Evolutionary conservation across 2,113 vertebrate genomes (phyloP).

Genomic region (Strigops habroptila): DNA sequence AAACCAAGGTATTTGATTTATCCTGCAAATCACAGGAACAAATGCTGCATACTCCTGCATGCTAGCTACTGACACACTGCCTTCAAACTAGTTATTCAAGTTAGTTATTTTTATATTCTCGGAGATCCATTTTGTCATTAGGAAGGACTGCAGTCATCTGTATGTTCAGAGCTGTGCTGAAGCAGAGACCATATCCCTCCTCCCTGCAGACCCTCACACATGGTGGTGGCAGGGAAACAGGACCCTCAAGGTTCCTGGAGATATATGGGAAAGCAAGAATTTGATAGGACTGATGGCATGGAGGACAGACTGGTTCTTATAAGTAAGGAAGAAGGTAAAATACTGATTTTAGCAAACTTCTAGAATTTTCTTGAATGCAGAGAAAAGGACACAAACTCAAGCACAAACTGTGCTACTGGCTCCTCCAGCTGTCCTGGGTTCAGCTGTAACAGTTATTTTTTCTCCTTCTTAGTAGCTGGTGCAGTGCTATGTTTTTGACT

Average conservation of each 20-base stretch:
- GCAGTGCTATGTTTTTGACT: no score
- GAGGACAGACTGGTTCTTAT: background rate
- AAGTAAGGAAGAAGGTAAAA: background rate
- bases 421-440: background rate
- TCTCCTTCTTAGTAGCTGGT: no score
- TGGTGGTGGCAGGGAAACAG: rapidly evolving
- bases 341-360: background rate
- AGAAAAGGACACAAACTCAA: background rate
- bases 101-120: background rate
- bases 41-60: background rate
- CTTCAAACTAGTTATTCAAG: background rate
- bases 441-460: no score
- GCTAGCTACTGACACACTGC: background rate
- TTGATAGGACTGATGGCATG: background rate
- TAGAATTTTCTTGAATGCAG: background rate
- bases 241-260: background rate
- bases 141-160: background rate
- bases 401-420: background rate
- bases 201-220: background rate
- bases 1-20: constrained; percentile 30
- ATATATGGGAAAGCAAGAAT: background rate
- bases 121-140: background rate
- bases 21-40: background rate
- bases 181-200: background rate
- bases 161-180: background rate